phyloP scores from a whole-genome alignment of 2,113 vertebrate genomes.

The Cephalopterus ornatus region DNA sequence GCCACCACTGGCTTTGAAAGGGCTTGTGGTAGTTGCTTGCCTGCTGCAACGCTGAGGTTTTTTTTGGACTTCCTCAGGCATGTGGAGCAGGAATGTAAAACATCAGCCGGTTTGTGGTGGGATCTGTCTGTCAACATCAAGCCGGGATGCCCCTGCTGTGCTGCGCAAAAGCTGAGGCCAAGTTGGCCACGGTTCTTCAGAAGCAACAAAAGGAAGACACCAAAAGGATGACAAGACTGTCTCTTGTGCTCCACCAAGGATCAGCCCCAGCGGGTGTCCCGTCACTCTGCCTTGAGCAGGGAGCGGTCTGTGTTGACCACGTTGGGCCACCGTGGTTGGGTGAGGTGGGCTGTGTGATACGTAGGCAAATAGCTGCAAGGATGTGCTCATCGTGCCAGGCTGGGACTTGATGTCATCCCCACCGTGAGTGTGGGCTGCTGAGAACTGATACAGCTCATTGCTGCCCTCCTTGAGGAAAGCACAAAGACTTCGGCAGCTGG shows the following conservation, averaged over 20 bases:
- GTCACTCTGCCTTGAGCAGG: neutral
- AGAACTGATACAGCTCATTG: neutral
- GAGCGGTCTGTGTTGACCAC: rapidly evolving
- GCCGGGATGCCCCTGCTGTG: neutral
- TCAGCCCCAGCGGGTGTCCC: neutral
- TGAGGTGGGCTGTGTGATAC: neutral
- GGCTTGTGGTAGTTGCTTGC: neutral
- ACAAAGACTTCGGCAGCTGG: too few species aligned
- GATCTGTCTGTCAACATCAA: neutral
- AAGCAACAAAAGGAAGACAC: neutral
- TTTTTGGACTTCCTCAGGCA: neutral
- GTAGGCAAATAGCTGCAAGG: neutral
- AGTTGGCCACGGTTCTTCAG: neutral
- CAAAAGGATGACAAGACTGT: rapidly evolving
- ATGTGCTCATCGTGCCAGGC: neutral
- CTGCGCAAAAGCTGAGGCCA: neutral
- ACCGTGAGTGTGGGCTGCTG: rapidly evolving
- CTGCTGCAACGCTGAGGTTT: rapidly evolving
- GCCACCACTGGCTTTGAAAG: neutral
- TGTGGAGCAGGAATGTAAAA: neutral
- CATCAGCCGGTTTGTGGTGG: neutral
- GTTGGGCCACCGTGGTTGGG: rapidly evolving
- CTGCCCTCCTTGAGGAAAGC: neutral
- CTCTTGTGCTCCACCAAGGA: neutral
- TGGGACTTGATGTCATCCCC: neutral